phyloP scores from a whole-genome alignment of 64 coral and sea anemone species.

The Actinia tenebrosa region DNA sequence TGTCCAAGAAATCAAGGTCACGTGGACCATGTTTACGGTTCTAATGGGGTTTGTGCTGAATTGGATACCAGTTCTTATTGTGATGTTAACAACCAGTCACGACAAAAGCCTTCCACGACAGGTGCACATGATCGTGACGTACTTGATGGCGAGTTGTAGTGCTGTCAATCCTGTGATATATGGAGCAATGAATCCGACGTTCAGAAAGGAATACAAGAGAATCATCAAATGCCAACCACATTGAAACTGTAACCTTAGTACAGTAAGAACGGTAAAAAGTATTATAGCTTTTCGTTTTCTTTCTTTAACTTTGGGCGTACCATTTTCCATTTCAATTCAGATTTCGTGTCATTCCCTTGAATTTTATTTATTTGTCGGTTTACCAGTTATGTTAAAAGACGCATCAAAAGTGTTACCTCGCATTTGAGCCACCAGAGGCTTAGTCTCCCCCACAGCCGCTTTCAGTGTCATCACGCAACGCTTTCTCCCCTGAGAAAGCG shows the following conservation, averaged over 20 bases:
- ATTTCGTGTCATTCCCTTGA: no score
- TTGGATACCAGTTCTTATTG: neutral
- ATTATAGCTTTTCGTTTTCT: no score
- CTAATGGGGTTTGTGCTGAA: neutral
- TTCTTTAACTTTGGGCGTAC: no score
- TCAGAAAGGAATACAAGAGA: conserved; percentile 13
- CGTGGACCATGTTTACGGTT: neutral
- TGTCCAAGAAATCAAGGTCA: conserved; percentile 10
- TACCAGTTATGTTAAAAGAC: no score
- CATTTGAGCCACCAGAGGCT: no score
- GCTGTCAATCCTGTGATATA: conserved; percentile 37
- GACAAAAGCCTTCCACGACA: conserved; percentile 10
- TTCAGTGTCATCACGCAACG: no score
- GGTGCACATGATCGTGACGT: neutral
- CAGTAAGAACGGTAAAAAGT: no score
- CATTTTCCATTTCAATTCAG: no score
- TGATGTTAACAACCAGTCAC: neutral
- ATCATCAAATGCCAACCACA: neutral
- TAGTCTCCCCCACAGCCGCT: no score
- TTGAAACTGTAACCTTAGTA: neutral
- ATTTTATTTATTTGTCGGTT: no score
- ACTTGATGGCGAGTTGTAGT: neutral
- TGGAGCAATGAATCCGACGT: neutral
- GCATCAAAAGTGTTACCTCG: no score
- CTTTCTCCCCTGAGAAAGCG: no score